Conservation (phyloP, 2,797 vertebrate species). For the Mus caroli region DNA sequence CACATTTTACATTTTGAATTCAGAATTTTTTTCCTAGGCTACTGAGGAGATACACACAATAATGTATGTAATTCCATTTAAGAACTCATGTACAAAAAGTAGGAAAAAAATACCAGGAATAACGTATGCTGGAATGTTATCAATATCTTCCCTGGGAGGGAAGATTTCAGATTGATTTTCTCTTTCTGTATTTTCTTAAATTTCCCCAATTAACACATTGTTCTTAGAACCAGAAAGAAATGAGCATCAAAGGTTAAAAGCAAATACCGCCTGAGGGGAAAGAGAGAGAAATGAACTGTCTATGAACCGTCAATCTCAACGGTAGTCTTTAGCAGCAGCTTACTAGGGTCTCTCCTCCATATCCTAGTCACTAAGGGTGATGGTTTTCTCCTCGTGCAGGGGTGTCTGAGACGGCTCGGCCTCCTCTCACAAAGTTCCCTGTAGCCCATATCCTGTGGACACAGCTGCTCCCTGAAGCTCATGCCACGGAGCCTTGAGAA, state of each 20-base stretch:
- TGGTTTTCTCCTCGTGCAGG: background rate
- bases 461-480: background rate
- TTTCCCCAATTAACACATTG: constrained; percentile 11
- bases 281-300: background rate
- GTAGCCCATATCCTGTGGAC: background rate
- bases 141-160: background rate
- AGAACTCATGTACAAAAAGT: constrained; percentile 13
- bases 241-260: background rate
- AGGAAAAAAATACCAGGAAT: constrained; percentile 31
- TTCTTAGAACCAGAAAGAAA: constrained; percentile 50
- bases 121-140: constrained; percentile 8
- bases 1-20: background rate
- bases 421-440: rapidly evolving
- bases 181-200: constrained; percentile 52
- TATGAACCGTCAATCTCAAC: background rate
- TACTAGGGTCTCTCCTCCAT: background rate
- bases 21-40: background rate
- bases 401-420: background rate
- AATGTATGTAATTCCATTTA: background rate
- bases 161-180: constrained; percentile 8
- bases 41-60: background rate
- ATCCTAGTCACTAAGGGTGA: background rate
- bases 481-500: background rate
- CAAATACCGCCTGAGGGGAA: background rate
- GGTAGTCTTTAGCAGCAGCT: background rate